Percentiles rank a stretch among this genome's conserved stretches.
phyloP scores from a whole-genome alignment of 1,140 invertebrate species.

The Euschistus heros region DNA sequence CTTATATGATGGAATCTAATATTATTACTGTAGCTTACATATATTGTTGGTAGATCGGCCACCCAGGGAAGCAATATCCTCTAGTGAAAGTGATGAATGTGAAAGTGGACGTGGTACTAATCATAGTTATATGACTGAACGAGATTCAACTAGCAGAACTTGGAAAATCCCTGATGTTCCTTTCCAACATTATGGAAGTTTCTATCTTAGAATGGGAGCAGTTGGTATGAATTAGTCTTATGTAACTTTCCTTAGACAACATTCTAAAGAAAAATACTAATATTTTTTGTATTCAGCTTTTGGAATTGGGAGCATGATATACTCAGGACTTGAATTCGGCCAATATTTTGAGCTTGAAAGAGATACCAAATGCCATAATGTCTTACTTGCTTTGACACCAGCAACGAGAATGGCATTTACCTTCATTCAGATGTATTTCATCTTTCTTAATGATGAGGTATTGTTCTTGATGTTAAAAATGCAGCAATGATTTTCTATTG shows the following conservation, averaged over 20 bases:
- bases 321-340: constrained; percentile 85
- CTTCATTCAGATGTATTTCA: constrained; percentile 93
- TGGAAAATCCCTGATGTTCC: constrained; percentile 21
- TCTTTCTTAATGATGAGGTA: constrained; percentile 87
- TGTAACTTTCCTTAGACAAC: too few relatives aligned
- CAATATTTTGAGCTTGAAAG: constrained; percentile 83
- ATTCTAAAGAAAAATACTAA: too few relatives aligned
- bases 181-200: constrained; percentile 73
- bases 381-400: constrained; percentile 74
- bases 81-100: constrained; percentile 28
- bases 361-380: constrained; percentile 75
- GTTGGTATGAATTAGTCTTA: constrained; percentile 47
- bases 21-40: too few relatives aligned
- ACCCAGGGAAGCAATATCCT: constrained; percentile 20
- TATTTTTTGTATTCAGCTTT: constrained; percentile 52
- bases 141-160: constrained; percentile 28
- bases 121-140: constrained; percentile 30
- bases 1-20: too few relatives aligned
- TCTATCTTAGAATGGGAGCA: constrained; percentile 86
- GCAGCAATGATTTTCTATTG: neutral
- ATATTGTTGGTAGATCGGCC: constrained; percentile 15
- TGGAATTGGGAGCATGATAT: constrained; percentile 89
- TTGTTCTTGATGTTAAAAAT: neutral
- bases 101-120: constrained; percentile 27
- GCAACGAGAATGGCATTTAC: constrained; percentile 84